phyloP scores from a whole-genome alignment of 2,888 invertebrate genomes.

The Anorthoa munda region DNA sequence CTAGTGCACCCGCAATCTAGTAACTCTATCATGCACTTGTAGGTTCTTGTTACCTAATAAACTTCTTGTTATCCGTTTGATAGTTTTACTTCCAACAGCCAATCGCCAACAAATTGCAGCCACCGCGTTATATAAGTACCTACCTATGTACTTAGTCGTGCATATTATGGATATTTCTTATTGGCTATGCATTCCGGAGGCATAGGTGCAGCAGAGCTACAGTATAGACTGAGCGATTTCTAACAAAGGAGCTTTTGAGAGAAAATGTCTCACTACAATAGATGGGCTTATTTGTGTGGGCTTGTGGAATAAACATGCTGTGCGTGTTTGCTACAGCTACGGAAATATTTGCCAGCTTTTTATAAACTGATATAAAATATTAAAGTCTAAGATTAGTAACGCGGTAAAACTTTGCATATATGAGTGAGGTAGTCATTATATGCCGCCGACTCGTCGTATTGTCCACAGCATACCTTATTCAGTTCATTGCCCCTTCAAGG shows the following conservation, averaged over 20 bases:
- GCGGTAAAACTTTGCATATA: slow-evolving; percentile 8
- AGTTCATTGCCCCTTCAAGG: slow-evolving; percentile 70
- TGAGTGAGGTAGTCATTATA: slow-evolving; percentile 26
- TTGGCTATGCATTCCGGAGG: slow-evolving; percentile 22
- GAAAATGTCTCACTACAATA: neutral
- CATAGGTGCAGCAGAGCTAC: neutral
- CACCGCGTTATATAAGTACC: slow-evolving; percentile 12
- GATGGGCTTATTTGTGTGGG: neutral
- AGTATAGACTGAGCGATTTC: neutral
- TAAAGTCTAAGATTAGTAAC: neutral
- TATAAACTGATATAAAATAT: neutral
- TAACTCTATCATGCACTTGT: slow-evolving; percentile 37
- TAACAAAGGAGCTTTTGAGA: slow-evolving; percentile 12
- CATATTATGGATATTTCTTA: slow-evolving; percentile 10
- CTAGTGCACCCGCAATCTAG: slow-evolving; percentile 22
- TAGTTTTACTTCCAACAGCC: slow-evolving; percentile 49
- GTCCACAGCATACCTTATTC: slow-evolving; percentile 45
- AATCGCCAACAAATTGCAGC: slow-evolving; percentile 45
- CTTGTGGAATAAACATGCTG: neutral
- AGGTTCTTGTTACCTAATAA: slow-evolving; percentile 54
- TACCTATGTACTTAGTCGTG: slow-evolving; percentile 3
- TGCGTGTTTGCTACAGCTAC: neutral
- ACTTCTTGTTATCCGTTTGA: slow-evolving; percentile 49
- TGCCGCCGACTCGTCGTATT: slow-evolving; percentile 17
- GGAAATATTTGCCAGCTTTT: neutral